Evolutionary conservation across 2,888 invertebrate genomes (phyloP).

Genomic region (Brassicogethes aeneus): DNA sequence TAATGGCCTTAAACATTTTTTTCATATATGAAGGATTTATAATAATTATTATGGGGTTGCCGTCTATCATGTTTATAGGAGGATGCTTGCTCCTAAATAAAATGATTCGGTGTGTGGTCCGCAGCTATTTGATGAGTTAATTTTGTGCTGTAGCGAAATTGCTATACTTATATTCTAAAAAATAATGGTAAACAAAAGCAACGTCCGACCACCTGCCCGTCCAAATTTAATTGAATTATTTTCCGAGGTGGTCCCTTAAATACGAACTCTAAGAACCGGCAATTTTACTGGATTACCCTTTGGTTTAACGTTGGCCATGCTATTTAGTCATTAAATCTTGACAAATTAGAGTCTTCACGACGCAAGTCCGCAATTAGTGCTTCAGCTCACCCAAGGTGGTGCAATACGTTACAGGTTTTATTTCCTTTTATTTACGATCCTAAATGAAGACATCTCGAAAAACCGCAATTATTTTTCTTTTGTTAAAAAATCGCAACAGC

Average conservation of each 20-base stretch:
- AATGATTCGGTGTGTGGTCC: slow-evolving; percentile 19
- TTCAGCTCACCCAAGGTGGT: too few relatives aligned
- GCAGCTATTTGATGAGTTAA: slow-evolving; percentile 24
- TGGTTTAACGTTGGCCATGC: slow-evolving; percentile 1
- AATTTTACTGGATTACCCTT: slow-evolving; percentile 13
- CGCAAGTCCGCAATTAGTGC: neutral
- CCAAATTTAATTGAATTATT: slow-evolving; percentile 24
- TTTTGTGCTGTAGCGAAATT: slow-evolving; percentile 24
- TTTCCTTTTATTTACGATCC: too few relatives aligned
- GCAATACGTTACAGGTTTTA: too few relatives aligned
- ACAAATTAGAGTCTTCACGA: neutral
- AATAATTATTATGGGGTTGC: too few relatives aligned
- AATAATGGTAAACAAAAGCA: slow-evolving; percentile 25
- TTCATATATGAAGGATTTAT: too few relatives aligned
- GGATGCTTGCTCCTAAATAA: neutral
- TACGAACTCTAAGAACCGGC: slow-evolving; percentile 10
- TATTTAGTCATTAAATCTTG: slow-evolving; percentile 2
- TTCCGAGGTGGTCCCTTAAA: slow-evolving; percentile 18
- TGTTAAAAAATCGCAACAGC: too few relatives aligned
- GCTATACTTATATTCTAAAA: slow-evolving; percentile 22
- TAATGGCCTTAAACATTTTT: too few relatives aligned
- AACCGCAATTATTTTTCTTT: too few relatives aligned
- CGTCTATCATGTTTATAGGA: neutral
- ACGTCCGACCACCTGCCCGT: slow-evolving; percentile 22
- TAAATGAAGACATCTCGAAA: too few relatives aligned